These are phyloP conservation scores for Sebastiscus tertius DNA, from an alignment of 2,797 vertebrate genomes.

Conservation along the genomic window DNA sequence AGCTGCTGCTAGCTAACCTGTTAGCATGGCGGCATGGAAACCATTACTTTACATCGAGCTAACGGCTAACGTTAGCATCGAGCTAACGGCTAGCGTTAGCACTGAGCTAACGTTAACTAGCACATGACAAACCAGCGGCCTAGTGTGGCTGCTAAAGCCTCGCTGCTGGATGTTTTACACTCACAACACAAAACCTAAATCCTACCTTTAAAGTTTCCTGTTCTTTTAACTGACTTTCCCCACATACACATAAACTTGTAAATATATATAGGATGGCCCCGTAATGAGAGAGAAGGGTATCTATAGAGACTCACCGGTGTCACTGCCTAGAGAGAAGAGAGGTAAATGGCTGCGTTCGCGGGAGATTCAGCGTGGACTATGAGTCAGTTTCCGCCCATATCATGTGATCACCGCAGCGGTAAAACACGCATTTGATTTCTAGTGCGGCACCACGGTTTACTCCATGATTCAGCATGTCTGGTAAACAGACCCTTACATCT, in stretches of 20 bases:
- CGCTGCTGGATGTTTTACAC: not conserved
- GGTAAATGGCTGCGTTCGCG: conserved; percentile 86
- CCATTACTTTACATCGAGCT: conserved; percentile 65
- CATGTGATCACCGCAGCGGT: conserved; percentile 78
- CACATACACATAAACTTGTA: not conserved
- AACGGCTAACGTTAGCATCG: conserved; percentile 26
- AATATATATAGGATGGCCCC: not conserved
- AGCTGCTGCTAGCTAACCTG: conserved; percentile 41
- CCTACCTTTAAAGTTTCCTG: not conserved
- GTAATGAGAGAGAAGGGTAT: not conserved
- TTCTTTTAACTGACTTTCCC: not conserved
- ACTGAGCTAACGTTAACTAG: conserved; percentile 31
- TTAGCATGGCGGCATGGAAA: conserved; percentile 67
- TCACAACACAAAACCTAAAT: rapidly evolving
- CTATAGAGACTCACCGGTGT: conserved; percentile 73
- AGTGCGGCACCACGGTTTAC: too few species aligned
- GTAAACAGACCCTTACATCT: rapidly evolving
- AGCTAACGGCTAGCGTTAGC: conserved; percentile 57
- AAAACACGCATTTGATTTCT: conserved; percentile 17
- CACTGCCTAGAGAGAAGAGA: conserved; percentile 77
- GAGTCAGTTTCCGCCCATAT: conserved; percentile 84
- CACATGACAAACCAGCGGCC: conserved; percentile 45
- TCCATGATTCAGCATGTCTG: conserved; percentile 34
- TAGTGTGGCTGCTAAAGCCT: not conserved
- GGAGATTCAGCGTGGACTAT: conserved; percentile 82